Evolutionary conservation across 2,888 invertebrate species (phyloP), one percentile per base, ranked within the genome.

Genomic region (Augiades crinisus): DNA sequence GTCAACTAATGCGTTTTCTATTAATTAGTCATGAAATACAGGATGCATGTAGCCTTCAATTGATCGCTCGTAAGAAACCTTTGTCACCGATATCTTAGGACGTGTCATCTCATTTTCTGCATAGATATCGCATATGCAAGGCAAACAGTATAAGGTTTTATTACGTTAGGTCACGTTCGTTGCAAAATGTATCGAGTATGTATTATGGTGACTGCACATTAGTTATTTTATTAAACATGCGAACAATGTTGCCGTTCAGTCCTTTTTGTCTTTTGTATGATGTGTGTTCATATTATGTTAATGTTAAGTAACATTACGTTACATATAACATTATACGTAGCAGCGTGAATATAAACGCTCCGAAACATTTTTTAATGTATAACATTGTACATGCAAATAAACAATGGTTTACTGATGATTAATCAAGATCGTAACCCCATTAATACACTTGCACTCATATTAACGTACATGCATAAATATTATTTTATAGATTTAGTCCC

Each of bases 81-180:
- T 34, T 45, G 45, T 45, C 24, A 22, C 10, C 34, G 10, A 45
- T 45, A 45, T 45, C 34, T 34, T 14, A 34, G 16, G 34, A 45
- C 45, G 43, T 16, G 34, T 41, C 38, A 50, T 44, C 43, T 36
- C n/a, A 22, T 34, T 45, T 31, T 8, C 31, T 31, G 21, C 21
- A 41, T 19, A 16, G 5, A 3, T 36, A 33, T n/a, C 34, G 8
- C 21, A 17, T 37, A 19, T 50, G 52, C 22, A 54, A 13, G 10
- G 41, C 21, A 46, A 51, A 45, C 50, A 53, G 41, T 54, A 50
- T 54, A 47, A 41, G 41, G 44, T 43, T 47, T 58, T 40, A 60
- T 64, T 65, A 56, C 33, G 47, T 55, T 63, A 64, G 60, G 67
- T 70, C 72, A 71, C 70, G 70, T 70, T 33, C 33, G 19, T 14